phyloP scores from a whole-genome alignment of 2,797 vertebrate species.

The Dallia pectoralis region DNA sequence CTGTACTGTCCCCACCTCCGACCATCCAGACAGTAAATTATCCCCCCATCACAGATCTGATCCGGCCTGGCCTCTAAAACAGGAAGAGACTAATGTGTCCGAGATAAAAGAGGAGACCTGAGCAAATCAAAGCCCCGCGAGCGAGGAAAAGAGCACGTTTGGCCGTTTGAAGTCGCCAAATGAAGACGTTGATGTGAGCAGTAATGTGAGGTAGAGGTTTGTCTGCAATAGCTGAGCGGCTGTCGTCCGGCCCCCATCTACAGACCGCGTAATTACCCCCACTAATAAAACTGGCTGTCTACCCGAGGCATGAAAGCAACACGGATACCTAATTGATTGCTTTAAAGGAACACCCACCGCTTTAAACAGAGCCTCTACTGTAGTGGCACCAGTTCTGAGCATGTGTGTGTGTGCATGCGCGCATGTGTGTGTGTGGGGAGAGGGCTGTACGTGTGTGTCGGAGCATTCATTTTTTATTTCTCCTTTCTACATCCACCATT shows the following conservation, averaged over 20 bases:
- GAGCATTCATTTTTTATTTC: conserved; percentile 11
- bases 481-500: conserved; percentile 12
- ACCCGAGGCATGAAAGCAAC: conserved; percentile 53
- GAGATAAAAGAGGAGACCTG: conserved; percentile 42
- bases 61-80: conserved; percentile 28
- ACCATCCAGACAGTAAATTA: conserved; percentile 49
- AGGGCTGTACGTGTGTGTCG: neutral
- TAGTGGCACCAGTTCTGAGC: conserved; percentile 14
- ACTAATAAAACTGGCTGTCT: conserved; percentile 63
- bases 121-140: conserved; percentile 11
- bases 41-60: conserved; percentile 36
- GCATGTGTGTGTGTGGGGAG: neutral
- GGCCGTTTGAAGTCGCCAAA: conserved; percentile 44
- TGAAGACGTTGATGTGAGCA: conserved; percentile 53
- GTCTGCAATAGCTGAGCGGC: conserved; percentile 34
- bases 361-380: conserved; percentile 43
- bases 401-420: conserved; percentile 3
- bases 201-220: conserved; percentile 59
- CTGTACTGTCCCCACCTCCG: conserved; percentile 27
- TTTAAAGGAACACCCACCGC: conserved; percentile 53
- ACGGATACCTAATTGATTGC: conserved; percentile 43
- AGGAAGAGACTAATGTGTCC: conserved; percentile 35
- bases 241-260: conserved; percentile 27
- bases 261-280: conserved; percentile 32
- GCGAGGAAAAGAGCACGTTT: conserved; percentile 15